Base-by-base conservation (phyloP, 2,797 vertebrate species). In the Gila robusta region DNA sequence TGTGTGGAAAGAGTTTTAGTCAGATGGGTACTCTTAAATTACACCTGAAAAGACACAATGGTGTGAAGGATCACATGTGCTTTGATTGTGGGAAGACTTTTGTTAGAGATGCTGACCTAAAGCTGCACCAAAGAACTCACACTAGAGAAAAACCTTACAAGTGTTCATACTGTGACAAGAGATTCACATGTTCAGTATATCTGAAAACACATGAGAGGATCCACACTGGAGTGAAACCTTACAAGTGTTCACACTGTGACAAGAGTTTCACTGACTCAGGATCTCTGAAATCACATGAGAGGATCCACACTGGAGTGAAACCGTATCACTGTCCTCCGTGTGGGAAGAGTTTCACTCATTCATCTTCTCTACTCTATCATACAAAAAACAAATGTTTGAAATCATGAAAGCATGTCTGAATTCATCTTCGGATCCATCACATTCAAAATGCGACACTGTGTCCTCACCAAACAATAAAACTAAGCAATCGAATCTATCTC, bases 161-260 rank as follows among this genome's bases (percentile, higher is more conserved):
- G 39, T 72, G 70, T 47, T 72, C 23, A 17, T 0, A 26, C 23
- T 72, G 70, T 4, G n/a, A 47, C 39, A 66, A 66, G 28, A 66
- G 26, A 32, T 28, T 66, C 12, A 32, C 0, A 6, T 0, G 2
- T 1, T 6, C 64, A 32, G 12, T 0, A 7, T 17, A 32, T 66
- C 6, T 17, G 28, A 66, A 66, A 66, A 3, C 0, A 17, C 64
- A 66, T 2, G 28, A 66, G 64, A 6, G 28, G 28, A 32, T 32
- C 26, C 64, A 66, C 28, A 17, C 26, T 7, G 64, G 64, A 66
- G 64, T 1, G 0, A 66, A 66, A 16, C 64, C 64, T 2, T 66
- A 66, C 6, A 32, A 66, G 26, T 66, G 64, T 32, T 32, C 64
- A 32, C 6, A 32, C 12, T 66, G 64, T 17, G 64, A 32, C 14